Percentiles rank a stretch among this genome's conserved stretches.
Evolutionary conservation across 2,797 vertebrate genomes (phyloP).

Genomic region (Orestias chungarensis): DNA sequence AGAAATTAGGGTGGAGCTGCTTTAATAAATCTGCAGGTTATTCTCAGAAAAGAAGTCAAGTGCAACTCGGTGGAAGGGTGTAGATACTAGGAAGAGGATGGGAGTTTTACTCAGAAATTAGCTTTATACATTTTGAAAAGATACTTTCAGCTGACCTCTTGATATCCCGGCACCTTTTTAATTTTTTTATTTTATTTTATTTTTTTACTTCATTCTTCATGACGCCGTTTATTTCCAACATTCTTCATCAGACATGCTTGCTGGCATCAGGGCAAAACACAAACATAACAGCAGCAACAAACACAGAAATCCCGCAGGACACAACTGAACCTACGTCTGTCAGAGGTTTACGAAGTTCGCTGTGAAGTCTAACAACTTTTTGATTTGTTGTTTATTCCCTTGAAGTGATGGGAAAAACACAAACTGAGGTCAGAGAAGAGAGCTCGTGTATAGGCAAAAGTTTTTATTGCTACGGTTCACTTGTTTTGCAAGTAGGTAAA

Average conservation of each 20-base stretch:
- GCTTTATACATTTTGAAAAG: background rate
- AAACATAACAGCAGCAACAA: background rate
- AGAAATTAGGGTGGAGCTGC: background rate
- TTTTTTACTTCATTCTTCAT: conserved; percentile 12
- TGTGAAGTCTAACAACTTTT: background rate
- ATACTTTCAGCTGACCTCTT: conserved; percentile 37
- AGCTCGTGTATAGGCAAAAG: background rate
- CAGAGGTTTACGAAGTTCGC: background rate
- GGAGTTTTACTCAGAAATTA: background rate
- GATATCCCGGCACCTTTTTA: conserved; percentile 21
- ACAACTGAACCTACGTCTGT: background rate
- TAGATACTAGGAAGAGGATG: background rate
- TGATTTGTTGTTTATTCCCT: background rate
- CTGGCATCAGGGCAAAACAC: conserved; percentile 4
- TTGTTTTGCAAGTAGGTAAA: background rate
- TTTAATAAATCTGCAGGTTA: background rate
- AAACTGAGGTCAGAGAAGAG: background rate
- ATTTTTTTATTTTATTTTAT: conserved; percentile 20
- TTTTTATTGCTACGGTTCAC: background rate
- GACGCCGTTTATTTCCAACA: conserved; percentile 15
- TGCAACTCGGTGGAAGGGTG: background rate
- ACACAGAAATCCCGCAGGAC: background rate
- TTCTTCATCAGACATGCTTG: background rate
- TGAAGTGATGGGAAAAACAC: background rate
- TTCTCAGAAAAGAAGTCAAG: conserved; percentile 4